Percentiles rank a stretch among this genome's conserved stretches.
Evolutionary conservation across 1,140 invertebrate species (phyloP).

Genomic region (Polyergus mexicanus): DNA sequence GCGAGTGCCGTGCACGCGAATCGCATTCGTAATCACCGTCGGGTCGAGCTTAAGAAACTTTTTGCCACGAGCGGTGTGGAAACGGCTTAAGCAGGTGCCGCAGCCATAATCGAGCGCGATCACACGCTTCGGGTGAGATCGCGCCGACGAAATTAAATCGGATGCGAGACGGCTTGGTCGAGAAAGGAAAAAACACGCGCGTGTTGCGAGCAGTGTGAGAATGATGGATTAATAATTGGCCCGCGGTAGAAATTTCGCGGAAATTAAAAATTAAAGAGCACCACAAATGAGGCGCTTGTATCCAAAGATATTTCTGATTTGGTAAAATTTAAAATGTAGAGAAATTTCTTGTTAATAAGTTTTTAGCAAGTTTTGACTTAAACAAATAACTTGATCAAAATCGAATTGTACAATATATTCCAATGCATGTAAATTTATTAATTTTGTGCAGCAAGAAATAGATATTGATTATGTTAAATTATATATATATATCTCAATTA

Average conservation of each 20-base stretch:
- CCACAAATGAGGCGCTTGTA: not conserved
- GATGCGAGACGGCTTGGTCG: slow-evolving; percentile 19
- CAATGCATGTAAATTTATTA: not conserved
- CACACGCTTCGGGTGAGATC: slow-evolving; percentile 30
- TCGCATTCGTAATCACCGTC: slow-evolving; percentile 69
- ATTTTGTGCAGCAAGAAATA: not conserved
- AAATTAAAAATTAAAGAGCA: slow-evolving; percentile 45
- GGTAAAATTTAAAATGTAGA: not conserved
- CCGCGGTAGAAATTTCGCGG: slow-evolving; percentile 23
- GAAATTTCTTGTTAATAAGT: not conserved
- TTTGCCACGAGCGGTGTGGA: slow-evolving; percentile 34
- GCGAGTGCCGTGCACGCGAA: slow-evolving; percentile 54
- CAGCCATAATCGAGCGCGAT: slow-evolving; percentile 47
- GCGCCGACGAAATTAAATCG: slow-evolving; percentile 47
- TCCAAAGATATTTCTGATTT: not conserved
- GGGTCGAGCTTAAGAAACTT: slow-evolving; percentile 38
- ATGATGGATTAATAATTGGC: slow-evolving; percentile 51
- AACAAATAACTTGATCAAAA: not conserved
- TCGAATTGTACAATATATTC: not conserved
- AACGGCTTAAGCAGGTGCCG: slow-evolving; percentile 62
- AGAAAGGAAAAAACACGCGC: not conserved
- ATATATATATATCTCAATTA: not conserved
- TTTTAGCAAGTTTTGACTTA: not conserved
- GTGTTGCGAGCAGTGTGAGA: not conserved
- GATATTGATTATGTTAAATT: not conserved